Percentiles rank a stretch among this genome's conserved stretches.
phyloP scores from a whole-genome alignment of 2,888 invertebrate species.

The Pterobdella sp. region DNA sequence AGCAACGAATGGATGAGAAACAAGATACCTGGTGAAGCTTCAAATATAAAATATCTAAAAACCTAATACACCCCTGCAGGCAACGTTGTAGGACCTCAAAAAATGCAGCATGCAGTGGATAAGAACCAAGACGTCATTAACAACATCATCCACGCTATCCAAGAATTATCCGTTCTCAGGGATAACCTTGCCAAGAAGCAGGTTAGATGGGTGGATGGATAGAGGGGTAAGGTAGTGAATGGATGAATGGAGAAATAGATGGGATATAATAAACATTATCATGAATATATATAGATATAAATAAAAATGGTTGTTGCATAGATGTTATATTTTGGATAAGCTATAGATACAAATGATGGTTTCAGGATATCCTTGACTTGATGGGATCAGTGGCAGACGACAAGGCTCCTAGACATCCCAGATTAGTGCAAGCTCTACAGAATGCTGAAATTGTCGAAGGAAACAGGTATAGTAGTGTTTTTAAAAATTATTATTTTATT shows the following conservation, averaged over 20 bases:
- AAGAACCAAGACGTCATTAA: slow-evolving; percentile 64
- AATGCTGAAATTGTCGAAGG: slow-evolving; percentile 63
- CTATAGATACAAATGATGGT: too few relatives aligned
- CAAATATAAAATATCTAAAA: too few relatives aligned
- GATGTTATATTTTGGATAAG: not conserved
- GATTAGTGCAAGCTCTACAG: slow-evolving; percentile 61
- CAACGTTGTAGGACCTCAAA: slow-evolving; percentile 46
- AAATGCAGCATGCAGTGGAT: slow-evolving; percentile 56
- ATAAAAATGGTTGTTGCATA: not conserved
- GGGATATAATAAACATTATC: not conserved
- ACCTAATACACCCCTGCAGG: slow-evolving; percentile 39
- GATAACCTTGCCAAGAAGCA: slow-evolving; percentile 55
- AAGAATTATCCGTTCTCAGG: slow-evolving; percentile 59
- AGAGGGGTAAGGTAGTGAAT: too few relatives aligned
- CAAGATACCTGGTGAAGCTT: too few relatives aligned
- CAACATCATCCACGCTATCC: slow-evolving; percentile 58
- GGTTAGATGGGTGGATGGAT: slow-evolving; percentile 41
- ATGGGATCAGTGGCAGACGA: slow-evolving; percentile 36
- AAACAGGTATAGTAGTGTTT: too few relatives aligned
- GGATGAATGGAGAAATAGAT: not conserved
- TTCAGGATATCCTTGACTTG: slow-evolving; percentile 36
- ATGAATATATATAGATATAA: not conserved
- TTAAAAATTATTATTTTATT: too few relatives aligned
- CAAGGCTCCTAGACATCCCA: slow-evolving; percentile 53
- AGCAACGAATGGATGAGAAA: not conserved